Percentiles rank a stretch among this genome's conserved stretches.
These are phyloP conservation scores for Cladopsammia gracilis DNA, from an alignment of 64 coral and sea anemone species.

Conservation along the genomic window DNA sequence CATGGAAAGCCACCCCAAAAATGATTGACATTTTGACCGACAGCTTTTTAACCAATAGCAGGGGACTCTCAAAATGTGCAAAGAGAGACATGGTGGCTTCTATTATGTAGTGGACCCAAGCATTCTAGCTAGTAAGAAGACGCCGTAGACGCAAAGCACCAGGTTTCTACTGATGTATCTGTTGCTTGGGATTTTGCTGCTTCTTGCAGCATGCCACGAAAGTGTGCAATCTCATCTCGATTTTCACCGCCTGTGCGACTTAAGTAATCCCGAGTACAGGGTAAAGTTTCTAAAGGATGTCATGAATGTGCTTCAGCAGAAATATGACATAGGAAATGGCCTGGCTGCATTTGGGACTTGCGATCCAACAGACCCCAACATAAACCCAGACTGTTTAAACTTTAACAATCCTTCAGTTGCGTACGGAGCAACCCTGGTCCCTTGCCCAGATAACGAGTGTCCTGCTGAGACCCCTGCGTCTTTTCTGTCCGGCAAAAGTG, in stretches of 20 bases:
- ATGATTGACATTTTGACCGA: no score
- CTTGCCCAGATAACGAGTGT: conserved; percentile 12
- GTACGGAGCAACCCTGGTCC: conserved; percentile 8
- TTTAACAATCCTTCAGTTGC: conserved; percentile 18
- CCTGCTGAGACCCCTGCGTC: conserved; percentile 9
- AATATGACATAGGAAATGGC: neutral
- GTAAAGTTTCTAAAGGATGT: neutral
- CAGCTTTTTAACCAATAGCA: no score
- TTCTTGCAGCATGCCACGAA: neutral
- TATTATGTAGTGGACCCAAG: no score
- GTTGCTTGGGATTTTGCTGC: no score
- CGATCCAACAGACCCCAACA: conserved; percentile 39
- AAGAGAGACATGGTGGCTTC: no score
- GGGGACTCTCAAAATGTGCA: no score
- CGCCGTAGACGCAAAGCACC: no score
- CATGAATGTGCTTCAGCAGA: neutral
- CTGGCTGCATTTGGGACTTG: conserved; percentile 6
- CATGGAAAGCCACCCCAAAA: no score
- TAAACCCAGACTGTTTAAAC: conserved; percentile 13
- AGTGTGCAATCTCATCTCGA: neutral
- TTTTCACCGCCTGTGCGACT: neutral
- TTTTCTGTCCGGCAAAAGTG: neutral
- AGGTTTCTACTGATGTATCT: no score
- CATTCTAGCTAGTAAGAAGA: no score
- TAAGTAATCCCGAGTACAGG: neutral